Percentiles rank a stretch among this genome's conserved stretches.
phyloP scores from a whole-genome alignment of 1,140 invertebrate genomes.

The Drosophila tristis region DNA sequence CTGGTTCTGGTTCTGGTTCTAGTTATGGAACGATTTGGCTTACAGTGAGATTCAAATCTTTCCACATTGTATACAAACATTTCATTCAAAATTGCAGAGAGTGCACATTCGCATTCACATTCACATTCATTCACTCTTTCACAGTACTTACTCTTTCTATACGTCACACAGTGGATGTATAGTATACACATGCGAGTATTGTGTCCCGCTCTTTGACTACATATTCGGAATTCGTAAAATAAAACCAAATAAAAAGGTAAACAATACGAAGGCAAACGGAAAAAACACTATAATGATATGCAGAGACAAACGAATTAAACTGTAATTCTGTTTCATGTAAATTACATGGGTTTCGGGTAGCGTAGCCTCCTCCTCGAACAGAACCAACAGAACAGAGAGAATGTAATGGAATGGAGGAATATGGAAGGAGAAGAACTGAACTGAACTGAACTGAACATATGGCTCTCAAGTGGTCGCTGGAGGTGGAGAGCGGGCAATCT shows the following conservation, averaged over 20 bases:
- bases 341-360: slow-evolving; percentile 40
- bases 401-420: slow-evolving; percentile 35
- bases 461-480: slow-evolving; percentile 22
- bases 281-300: slow-evolving; percentile 44
- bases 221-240: slow-evolving; percentile 41
- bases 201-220: slow-evolving; percentile 7
- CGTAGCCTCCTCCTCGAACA: neutral
- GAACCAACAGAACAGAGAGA: neutral
- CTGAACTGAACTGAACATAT: slow-evolving; percentile 17
- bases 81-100: slow-evolving; percentile 23
- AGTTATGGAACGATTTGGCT: neutral
- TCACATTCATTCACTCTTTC: too few relatives aligned
- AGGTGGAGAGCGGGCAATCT: slow-evolving; percentile 11
- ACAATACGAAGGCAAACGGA: slow-evolving; percentile 40
- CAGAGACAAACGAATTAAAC: slow-evolving; percentile 44
- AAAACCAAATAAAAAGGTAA: slow-evolving; percentile 31
- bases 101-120: too few relatives aligned
- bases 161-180: too few relatives aligned
- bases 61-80: slow-evolving; percentile 14
- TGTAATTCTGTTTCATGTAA: slow-evolving; percentile 35
- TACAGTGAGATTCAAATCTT: slow-evolving; percentile 15
- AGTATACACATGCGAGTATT: too few relatives aligned
- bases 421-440: neutral
- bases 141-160: too few relatives aligned
- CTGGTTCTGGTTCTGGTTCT: slow-evolving; percentile 53